Evolutionary conservation across 2,888 invertebrate species (phyloP), one percentile per base, ranked within the genome.

Genomic region (Andrena trimmerana): DNA sequence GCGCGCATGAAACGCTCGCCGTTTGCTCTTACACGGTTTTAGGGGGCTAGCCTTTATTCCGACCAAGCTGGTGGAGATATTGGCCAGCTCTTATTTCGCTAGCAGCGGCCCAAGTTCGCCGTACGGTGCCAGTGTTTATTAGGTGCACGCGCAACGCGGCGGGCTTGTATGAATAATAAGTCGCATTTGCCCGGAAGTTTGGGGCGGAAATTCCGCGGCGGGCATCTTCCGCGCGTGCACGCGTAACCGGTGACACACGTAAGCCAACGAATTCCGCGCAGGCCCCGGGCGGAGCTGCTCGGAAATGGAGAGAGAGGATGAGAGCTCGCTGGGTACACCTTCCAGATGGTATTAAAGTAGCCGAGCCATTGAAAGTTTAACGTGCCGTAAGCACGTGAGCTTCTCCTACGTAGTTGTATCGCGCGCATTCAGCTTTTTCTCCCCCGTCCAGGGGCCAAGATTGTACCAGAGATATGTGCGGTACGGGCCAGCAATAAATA

Each of bases 301-400:
- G 4, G 13, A 4, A 42, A 13, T 16, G 42, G 42, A 16, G 42
- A 16, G 42, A 0, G 42, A 42, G 42, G 79, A 52, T 60, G 67
- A 36, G 54, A 78, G 57, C 54, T 52, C 20, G 20, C 27, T 50
- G 42, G 67, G 63, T 83, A 69, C 85, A 74, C 79, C 84, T 81
- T 81, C 71, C 78, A 82, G 86, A 86, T 86, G 84, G 83, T 86
- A 88, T 86, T 88, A 91, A 90, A 90, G 89, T 89, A 88, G 86
- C 87, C 86, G 78, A 84, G 76, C 88, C 87, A 91, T 91, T 90
- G 91, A 91, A 91, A 90, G 86, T 90, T 91, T 90, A 91, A 90
- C 90, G 89, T 90, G 87, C 87, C 89, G 86, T 91, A 88, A 90
- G 90, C 88, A 89, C 87, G 88, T 86, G 87, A 87, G 80, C 85